Percentiles rank a stretch among this genome's conserved stretches.
Evolutionary conservation across 2,113 vertebrate species (phyloP).

Genomic region (Ciconia maguari): DNA sequence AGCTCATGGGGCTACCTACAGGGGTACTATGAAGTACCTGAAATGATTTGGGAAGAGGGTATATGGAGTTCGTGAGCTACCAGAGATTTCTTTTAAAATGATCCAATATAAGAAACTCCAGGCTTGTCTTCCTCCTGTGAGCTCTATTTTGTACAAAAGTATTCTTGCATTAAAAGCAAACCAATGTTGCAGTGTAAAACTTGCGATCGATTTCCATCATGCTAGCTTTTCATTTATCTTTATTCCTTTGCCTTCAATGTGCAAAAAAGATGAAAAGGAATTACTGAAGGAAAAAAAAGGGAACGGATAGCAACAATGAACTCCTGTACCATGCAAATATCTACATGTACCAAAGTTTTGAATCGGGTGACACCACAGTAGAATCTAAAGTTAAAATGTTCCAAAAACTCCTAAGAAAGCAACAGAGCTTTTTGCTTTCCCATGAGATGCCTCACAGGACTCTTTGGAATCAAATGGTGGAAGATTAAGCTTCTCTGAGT

Average conservation of each 20-base stretch:
- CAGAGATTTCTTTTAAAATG: neutral
- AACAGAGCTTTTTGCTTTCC: neutral
- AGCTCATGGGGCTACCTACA: neutral
- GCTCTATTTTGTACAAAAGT: neutral
- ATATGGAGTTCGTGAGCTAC: neutral
- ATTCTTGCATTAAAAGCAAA: neutral
- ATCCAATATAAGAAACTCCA: neutral
- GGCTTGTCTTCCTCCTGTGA: neutral
- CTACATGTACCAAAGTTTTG: neutral
- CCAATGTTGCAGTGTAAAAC: neutral
- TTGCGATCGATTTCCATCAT: neutral
- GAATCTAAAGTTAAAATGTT: neutral
- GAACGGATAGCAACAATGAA: neutral
- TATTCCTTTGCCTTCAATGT: neutral
- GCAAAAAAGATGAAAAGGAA: neutral
- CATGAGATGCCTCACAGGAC: neutral
- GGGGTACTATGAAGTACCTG: neutral
- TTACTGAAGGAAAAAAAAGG: neutral
- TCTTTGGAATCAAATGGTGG: neutral
- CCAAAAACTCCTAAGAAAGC: neutral
- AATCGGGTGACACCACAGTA: neutral
- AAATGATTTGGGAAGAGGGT: neutral
- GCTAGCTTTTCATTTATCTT: neutral
- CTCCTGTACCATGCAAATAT: neutral
- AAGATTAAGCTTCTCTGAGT: neutral